Evolutionary conservation across 2,797 vertebrate species (phyloP), one percentile per base, ranked within the genome.

Genomic region (Sebastolobus alascanus): DNA sequence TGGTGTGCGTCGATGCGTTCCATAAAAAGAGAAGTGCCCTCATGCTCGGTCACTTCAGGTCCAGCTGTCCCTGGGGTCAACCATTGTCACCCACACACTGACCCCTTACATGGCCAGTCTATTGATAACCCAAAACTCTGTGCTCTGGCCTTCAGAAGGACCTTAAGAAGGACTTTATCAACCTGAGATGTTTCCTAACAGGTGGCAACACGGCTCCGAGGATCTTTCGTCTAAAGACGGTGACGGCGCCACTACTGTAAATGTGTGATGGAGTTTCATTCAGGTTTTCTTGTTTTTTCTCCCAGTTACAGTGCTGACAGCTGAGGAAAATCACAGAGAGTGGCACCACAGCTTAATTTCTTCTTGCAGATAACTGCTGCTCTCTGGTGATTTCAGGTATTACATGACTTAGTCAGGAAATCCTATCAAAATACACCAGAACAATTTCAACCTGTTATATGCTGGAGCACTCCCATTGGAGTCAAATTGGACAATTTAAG

Each of bases 91-190:
- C 69, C 73, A 31, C 52, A 46, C 74, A 40, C 77, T 88, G 92
- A 94, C 93, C 91, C 86, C 76, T 68, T 40, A 74, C 65, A 81
- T 61, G 71, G 58, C 27, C 4, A 18, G 31, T 88, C 93, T 93
- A 94, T 90, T 94, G 93, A 94, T 94, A 92, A 93, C 86, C 74
- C 27, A 31, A 65, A 75, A 84, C 76, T 79, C 75, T 87, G 85
- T 74, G 22, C 86, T 87, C 46, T 81, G 80, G 78, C 80, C 78
- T 80, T 73, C 61, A 81, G 55, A 71, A 50, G 81, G 52, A 87
- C 77, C 60, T 75, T 56, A 72, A 63, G 83, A 54, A 87, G 75
- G 61, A 81, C 50, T 86, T 73, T 79, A 88, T 89, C 89, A 68
- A 66, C 37, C 56, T 31, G 58, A 85, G 91, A 93, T 2, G 55